These are phyloP conservation scores for Lanistes nyassanus DNA, from an alignment of 1,140 invertebrate genomes.

Conservation along the genomic window DNA sequence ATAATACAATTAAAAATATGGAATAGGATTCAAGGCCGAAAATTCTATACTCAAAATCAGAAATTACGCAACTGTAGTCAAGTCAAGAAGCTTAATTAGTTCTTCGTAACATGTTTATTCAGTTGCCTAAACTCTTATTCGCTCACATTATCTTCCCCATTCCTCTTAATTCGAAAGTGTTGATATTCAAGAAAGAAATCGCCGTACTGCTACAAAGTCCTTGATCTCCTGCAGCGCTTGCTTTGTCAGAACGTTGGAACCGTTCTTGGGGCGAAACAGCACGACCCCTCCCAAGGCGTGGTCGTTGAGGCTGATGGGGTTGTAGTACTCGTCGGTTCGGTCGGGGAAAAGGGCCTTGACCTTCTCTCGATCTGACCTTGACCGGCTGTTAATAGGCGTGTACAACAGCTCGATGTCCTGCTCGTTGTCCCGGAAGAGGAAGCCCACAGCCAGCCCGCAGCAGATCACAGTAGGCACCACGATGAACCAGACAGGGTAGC, in stretches of 20 bases:
- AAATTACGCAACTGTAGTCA: too few relatives aligned
- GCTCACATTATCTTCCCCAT: too few relatives aligned
- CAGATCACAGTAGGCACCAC: constrained; percentile 22
- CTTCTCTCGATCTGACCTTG: constrained; percentile 23
- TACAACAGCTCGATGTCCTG: constrained; percentile 32
- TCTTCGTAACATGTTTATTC: too few relatives aligned
- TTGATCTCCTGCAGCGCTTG: constrained; percentile 16
- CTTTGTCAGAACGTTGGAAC: constrained; percentile 6
- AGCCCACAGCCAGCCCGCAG: constrained; percentile 22
- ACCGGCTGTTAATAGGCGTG: constrained; percentile 25
- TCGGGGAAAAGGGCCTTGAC: constrained; percentile 27
- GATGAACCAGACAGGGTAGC: constrained; percentile 26
- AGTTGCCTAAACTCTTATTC: too few relatives aligned
- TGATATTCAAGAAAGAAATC: too few relatives aligned
- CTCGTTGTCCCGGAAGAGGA: constrained; percentile 24
- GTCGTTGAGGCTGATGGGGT: constrained; percentile 23
- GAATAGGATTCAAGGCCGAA: too few relatives aligned
- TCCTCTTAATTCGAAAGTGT: too few relatives aligned
- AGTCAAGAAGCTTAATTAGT: too few relatives aligned
- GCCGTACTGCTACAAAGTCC: background rate
- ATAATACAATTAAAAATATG: too few relatives aligned
- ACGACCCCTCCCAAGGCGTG: constrained; percentile 1
- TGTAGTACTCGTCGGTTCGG: constrained; percentile 18
- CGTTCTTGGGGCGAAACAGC: constrained; percentile 8
- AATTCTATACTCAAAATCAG: too few relatives aligned